Evolutionary conservation across 2,797 vertebrate species (phyloP).

Genomic region (Rallus crepitans): DNA sequence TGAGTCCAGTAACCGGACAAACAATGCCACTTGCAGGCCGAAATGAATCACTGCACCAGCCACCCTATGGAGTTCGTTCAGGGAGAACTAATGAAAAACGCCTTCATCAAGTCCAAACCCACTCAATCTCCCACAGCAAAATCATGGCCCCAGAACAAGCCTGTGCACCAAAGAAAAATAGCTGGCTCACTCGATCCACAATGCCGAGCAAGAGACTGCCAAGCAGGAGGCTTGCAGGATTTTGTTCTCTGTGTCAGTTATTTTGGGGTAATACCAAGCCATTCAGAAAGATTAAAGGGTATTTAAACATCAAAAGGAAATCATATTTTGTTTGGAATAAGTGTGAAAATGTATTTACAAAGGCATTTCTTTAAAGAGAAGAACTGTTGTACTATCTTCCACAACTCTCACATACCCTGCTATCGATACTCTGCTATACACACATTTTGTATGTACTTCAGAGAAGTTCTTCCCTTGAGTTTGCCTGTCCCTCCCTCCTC

Average conservation of each 20-base stretch:
- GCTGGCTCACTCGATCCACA: not conserved
- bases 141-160: not conserved
- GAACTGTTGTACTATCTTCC: not conserved
- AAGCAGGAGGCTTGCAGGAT: not conserved
- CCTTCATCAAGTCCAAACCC: not conserved
- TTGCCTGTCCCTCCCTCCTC: not conserved
- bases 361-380: not conserved
- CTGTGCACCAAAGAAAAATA: not conserved
- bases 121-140: not conserved
- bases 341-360: not conserved
- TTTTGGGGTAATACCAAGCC: not conserved
- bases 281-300: not conserved
- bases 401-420: not conserved
- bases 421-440: not conserved
- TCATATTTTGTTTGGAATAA: not conserved
- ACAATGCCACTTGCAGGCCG: constrained; percentile 41
- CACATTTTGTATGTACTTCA: fast-evolving
- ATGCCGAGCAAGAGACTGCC: not conserved
- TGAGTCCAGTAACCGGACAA: not conserved
- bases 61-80: not conserved
- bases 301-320: constrained; percentile 20
- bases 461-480: not conserved
- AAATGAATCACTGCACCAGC: not conserved
- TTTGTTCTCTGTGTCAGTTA: not conserved
- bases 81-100: not conserved